These are phyloP conservation scores for Acheta domesticus DNA, from an alignment of 2,888 invertebrate species.

Conservation along the genomic window DNA sequence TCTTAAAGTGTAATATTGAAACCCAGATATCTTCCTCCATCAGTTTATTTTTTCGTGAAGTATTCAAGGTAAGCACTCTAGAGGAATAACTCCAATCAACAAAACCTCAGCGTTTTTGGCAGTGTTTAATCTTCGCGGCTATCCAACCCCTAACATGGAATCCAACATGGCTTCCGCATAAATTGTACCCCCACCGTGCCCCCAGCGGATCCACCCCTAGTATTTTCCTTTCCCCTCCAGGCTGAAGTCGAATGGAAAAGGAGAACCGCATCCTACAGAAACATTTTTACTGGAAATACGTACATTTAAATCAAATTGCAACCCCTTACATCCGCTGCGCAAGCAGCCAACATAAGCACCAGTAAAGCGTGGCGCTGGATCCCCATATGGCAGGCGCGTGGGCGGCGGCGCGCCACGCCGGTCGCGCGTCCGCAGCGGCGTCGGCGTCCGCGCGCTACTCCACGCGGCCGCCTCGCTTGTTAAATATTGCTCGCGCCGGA, in stretches of 20 bases:
- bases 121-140: conserved; percentile 3
- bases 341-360: no score
- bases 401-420: no score
- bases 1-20: no score
- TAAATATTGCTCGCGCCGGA: no score
- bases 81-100: not conserved
- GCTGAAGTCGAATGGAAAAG: not conserved
- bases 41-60: not conserved
- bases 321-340: no score
- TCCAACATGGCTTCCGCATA: conserved; percentile 5
- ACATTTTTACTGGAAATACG: not conserved
- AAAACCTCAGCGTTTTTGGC: not conserved
- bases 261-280: not conserved
- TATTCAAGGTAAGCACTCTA: not conserved
- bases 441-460: no score
- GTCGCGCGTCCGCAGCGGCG: no score
- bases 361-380: no score
- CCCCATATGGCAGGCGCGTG: no score
- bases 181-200: not conserved
- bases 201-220: not conserved
- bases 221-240: not conserved
- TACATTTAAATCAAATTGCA: no score
- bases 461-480: no score
- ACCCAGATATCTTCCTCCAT: no score
- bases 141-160: not conserved